Percentiles rank a stretch among this genome's conserved stretches.
These are phyloP conservation scores for Drosophila arawakana DNA, from an alignment of 1,140 invertebrate species.

Conservation along the genomic window DNA sequence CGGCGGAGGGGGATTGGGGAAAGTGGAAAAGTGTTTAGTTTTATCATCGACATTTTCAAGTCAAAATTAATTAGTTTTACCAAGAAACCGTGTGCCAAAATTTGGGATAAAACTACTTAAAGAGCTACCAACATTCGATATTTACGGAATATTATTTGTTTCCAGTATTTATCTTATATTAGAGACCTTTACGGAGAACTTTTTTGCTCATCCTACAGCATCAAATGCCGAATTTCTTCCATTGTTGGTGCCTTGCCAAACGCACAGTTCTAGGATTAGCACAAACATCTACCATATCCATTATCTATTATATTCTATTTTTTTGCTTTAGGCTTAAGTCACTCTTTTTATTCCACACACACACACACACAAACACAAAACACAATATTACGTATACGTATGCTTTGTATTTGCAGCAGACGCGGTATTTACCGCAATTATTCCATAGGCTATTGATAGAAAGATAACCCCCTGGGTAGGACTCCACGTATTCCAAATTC, in stretches of 20 bases:
- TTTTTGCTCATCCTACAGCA: background rate
- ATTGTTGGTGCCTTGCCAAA: slow-evolving; percentile 34
- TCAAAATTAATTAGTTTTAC: slow-evolving; percentile 12
- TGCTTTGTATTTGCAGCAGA: slow-evolving; percentile 62
- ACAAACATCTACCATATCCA: slow-evolving; percentile 27
- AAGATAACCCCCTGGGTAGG: slow-evolving; percentile 23
- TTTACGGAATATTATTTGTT: background rate
- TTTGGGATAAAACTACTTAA: background rate
- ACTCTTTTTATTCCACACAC: slow-evolving; percentile 10
- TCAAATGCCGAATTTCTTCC: slow-evolving; percentile 25
- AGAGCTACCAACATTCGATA: background rate
- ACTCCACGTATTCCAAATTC: slow-evolving; percentile 33
- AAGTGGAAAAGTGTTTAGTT: background rate
- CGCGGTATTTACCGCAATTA: slow-evolving; percentile 72
- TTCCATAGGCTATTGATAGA: slow-evolving; percentile 66
- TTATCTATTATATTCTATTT: slow-evolving; percentile 18
- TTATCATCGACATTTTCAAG: background rate
- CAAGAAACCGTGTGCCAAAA: slow-evolving; percentile 14
- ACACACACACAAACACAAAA: slow-evolving; percentile 9
- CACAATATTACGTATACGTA: slow-evolving; percentile 48
- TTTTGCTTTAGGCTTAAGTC: slow-evolving; percentile 30
- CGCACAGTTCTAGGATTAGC: slow-evolving; percentile 30
- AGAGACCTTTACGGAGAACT: background rate
- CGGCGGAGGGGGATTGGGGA: background rate
- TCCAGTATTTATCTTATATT: background rate